Conservation (phyloP, 2,113 vertebrate species). For the Eclectus roratus region DNA sequence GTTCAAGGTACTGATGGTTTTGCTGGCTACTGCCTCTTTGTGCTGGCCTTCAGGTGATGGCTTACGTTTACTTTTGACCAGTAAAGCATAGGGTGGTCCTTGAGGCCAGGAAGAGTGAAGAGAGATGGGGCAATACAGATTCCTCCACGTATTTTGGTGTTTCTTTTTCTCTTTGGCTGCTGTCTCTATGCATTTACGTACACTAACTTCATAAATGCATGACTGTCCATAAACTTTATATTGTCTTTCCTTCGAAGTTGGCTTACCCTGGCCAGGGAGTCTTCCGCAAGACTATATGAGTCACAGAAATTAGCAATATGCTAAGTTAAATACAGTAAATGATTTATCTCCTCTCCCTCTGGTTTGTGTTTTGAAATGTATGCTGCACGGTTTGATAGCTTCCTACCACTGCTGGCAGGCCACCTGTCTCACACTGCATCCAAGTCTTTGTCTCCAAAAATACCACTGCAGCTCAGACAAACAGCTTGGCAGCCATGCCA, state of each 20-base stretch:
- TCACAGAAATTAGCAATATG: slow-evolving; percentile 59
- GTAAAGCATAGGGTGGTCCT: not conserved
- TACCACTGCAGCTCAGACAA: slow-evolving; percentile 59
- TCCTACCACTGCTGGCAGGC: slow-evolving; percentile 64
- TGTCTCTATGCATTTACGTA: not conserved
- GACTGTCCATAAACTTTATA: not conserved
- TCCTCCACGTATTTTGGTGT: not conserved
- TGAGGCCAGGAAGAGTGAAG: not conserved
- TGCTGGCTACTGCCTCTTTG: not conserved
- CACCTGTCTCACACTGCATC: slow-evolving; percentile 27
- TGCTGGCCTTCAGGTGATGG: not conserved
- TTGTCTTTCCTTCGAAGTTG: not conserved
- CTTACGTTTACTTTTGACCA: not conserved
- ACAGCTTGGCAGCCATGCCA: slow-evolving; percentile 46
- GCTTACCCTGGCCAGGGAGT: not conserved
- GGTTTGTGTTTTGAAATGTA: slow-evolving; percentile 55
- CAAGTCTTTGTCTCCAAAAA: slow-evolving; percentile 70
- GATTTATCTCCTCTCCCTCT: slow-evolving; percentile 64
- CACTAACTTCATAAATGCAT: not conserved
- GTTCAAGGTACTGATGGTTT: not conserved
- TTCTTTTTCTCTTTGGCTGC: not conserved
- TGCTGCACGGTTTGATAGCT: slow-evolving; percentile 51
- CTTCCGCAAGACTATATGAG: slow-evolving; percentile 42
- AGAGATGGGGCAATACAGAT: not conserved
- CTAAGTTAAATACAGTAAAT: slow-evolving; percentile 68